These are phyloP conservation scores for Teleiodes luculella DNA, from an alignment of 2,888 invertebrate species.

Conservation along the genomic window DNA sequence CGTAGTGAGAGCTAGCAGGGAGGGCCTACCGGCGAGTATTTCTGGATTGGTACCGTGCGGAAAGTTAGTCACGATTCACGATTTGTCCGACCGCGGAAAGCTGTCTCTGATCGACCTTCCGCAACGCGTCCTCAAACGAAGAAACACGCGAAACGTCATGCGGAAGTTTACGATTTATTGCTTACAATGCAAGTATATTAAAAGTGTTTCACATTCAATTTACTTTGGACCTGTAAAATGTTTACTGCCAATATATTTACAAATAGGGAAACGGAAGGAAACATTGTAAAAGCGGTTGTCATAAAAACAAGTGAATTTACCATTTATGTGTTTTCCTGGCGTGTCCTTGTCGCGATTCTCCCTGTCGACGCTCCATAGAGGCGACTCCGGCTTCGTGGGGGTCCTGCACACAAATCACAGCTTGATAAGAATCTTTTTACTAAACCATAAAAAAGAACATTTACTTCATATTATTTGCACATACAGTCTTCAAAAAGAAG, in stretches of 20 bases:
- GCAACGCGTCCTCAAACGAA: constrained; percentile 33
- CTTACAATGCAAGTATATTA: neutral
- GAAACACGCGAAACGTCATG: constrained; percentile 24
- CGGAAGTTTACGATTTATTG: constrained; percentile 19
- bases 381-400: constrained; percentile 67
- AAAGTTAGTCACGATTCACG: constrained; percentile 63
- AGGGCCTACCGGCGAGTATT: constrained; percentile 62
- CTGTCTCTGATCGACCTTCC: constrained; percentile 58
- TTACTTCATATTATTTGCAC: too few species aligned
- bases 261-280: constrained; percentile 4
- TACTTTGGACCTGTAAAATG: constrained; percentile 22
- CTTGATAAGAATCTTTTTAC: constrained; percentile 17
- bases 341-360: constrained; percentile 61
- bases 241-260: constrained; percentile 2
- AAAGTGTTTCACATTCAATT: neutral
- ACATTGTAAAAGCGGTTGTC: constrained; percentile 4
- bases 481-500: too few species aligned
- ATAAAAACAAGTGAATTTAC: constrained; percentile 48
- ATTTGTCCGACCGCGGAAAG: constrained; percentile 50
- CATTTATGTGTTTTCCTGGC: constrained; percentile 64
- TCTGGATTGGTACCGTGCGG: constrained; percentile 77
- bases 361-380: constrained; percentile 64
- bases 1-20: constrained; percentile 33
- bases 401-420: constrained; percentile 53
- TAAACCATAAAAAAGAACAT: too few species aligned